Conservation (phyloP, 2,797 vertebrate genomes). For the Pantherophis alleghaniensis region DNA sequence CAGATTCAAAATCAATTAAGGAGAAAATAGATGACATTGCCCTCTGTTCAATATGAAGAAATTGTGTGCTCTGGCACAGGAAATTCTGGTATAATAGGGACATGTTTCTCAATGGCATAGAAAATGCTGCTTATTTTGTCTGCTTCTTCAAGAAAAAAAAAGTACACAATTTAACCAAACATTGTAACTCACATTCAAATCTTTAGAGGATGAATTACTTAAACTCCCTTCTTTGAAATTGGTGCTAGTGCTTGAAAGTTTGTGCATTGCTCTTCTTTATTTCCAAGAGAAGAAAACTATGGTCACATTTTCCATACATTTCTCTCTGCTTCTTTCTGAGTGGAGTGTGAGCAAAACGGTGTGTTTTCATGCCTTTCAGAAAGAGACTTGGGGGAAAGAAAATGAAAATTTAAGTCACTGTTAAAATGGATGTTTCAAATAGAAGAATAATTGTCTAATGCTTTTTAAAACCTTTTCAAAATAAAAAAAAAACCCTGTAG, state of each 20-base stretch:
- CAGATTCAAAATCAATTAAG: slow-evolving; percentile 64
- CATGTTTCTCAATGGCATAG: slow-evolving; percentile 64
- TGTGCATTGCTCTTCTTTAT: slow-evolving; percentile 35
- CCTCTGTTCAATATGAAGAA: slow-evolving; percentile 59
- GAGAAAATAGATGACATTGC: slow-evolving; percentile 67
- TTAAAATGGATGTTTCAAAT: slow-evolving; percentile 7
- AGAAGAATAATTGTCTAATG: neutral
- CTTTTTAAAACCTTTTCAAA: slow-evolving; percentile 10
- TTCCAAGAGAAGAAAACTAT: slow-evolving; percentile 38
- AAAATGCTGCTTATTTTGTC: slow-evolving; percentile 48
- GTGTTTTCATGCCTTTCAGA: slow-evolving; percentile 40
- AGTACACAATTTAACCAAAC: slow-evolving; percentile 64
- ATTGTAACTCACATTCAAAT: slow-evolving; percentile 65
- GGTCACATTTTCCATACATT: slow-evolving; percentile 45
- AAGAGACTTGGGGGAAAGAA: slow-evolving; percentile 22
- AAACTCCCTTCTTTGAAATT: slow-evolving; percentile 56
- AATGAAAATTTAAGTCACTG: slow-evolving; percentile 17
- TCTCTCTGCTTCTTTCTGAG: neutral
- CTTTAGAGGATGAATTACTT: slow-evolving; percentile 57
- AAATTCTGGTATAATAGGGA: slow-evolving; percentile 42
- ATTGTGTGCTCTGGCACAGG: slow-evolving; percentile 40
- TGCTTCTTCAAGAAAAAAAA: slow-evolving; percentile 61
- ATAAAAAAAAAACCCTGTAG: slow-evolving; percentile 34
- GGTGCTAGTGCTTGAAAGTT: slow-evolving; percentile 42
- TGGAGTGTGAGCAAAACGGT: neutral